Conservation (phyloP, 2,797 vertebrate genomes). For the Syndactyla subalaris region DNA sequence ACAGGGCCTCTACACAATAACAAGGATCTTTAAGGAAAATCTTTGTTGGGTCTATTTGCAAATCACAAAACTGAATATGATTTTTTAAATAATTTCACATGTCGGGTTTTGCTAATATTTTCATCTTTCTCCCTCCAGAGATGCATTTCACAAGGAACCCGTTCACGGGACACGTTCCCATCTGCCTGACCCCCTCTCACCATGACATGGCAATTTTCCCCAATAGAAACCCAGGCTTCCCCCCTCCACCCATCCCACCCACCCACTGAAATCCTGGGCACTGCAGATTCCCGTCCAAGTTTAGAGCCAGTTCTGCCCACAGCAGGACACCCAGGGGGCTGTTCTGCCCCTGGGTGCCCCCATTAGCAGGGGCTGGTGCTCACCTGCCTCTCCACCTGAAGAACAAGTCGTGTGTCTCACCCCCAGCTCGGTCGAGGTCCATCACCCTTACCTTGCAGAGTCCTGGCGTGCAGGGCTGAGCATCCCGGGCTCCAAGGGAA, state of each 20-base stretch:
- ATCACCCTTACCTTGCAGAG: no score
- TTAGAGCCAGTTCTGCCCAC: background rate
- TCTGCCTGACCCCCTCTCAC: background rate
- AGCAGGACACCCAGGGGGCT: background rate
- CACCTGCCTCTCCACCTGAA: background rate
- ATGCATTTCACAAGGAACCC: background rate
- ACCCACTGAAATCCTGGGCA: background rate
- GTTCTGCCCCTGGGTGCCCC: background rate
- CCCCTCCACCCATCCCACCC: background rate
- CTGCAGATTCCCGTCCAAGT: background rate
- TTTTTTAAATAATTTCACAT: no score
- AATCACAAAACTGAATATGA: background rate
- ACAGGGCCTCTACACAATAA: background rate
- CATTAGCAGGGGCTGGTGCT: background rate
- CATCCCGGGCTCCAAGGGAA: no score
- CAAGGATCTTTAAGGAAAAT: background rate
- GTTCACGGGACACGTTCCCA: fast-evolving
- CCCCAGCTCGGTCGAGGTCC: no score
- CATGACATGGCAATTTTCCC: background rate
- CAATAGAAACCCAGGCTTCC: background rate
- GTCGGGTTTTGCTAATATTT: background rate
- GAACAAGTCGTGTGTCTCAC: background rate
- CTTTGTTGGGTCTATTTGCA: background rate
- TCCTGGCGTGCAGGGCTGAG: no score
- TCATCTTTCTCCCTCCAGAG: background rate